Evolutionary conservation across 2,113 vertebrate species (phyloP), one percentile per base, ranked within the genome.

Genomic region (Percopsis transmontana): DNA sequence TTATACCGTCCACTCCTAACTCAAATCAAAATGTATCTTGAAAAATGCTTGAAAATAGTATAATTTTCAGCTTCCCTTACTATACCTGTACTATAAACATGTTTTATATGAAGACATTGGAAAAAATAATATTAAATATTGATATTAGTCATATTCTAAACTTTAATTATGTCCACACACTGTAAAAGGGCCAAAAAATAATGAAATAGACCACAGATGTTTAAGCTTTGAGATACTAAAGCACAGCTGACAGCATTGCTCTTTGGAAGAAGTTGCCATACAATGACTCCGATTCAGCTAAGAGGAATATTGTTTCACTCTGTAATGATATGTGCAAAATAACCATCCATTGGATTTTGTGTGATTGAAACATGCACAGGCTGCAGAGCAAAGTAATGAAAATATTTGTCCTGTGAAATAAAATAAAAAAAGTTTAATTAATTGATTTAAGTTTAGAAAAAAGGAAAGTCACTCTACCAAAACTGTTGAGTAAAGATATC

Each of bases 361-460:
- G 56, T 74, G 77, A 59, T 77, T 81, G 8, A 58, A 19, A 19
- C 72, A 74, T 67, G 55, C 40, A 71, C 52, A 79, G 69, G 70
- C 44, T 54, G 47, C 9, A 23, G 7, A 42, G 33, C 19, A 77
- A 71, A 77, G 76, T 24, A 75, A 72, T 69, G 68, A 57, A 88
- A 86, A 86, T 84, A 84, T 83, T 81, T 85, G 54, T 59, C 68
- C 80, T 41, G 63, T 72, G 52, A 66, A 69, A 77, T 83, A 75
- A 62, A 72, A 67, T n/a, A 56, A 68, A 74, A 77, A 77, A 58
- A 77, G 81, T 76, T 48, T 47, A 66, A 51, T 66, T 45, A n/a
- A n/a, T n/a, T n/a, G n/a, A 86, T 81, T 15, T 65, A 33, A 73
- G 68, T 40, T 54, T 10, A 57, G 62, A 70, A 59, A 72, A 70